Evolutionary conservation across 2,797 vertebrate species (phyloP).

Genomic region (Nasua narica): DNA sequence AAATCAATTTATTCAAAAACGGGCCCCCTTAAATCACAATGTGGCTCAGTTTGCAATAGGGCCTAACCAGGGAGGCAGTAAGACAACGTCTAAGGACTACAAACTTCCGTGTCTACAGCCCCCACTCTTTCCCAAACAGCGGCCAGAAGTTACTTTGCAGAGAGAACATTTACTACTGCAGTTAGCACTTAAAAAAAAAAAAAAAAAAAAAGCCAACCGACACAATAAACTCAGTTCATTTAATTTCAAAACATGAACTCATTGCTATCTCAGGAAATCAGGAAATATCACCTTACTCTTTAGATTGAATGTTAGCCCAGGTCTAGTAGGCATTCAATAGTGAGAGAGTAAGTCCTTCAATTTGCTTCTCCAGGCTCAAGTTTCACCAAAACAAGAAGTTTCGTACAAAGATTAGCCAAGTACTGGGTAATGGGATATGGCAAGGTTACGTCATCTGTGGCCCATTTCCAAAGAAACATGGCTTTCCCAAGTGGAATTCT

Average conservation of each 20-base stretch:
- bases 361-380: slow-evolving; percentile 66
- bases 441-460: slow-evolving; percentile 55
- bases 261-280: slow-evolving; percentile 75
- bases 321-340: slow-evolving; percentile 62
- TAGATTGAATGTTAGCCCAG: slow-evolving; percentile 70
- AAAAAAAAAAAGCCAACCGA: not conserved
- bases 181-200: not conserved
- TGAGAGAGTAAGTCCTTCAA: slow-evolving; percentile 70
- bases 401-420: slow-evolving; percentile 71
- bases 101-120: not conserved
- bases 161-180: slow-evolving; percentile 18
- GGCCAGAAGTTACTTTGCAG: slow-evolving; percentile 13
- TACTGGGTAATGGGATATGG: slow-evolving; percentile 66
- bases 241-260: slow-evolving; percentile 73
- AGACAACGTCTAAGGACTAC: not conserved
- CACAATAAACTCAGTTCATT: slow-evolving; percentile 61
- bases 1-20: not conserved
- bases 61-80: not conserved
- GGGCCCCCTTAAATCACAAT: not conserved
- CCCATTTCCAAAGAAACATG: slow-evolving; percentile 68
- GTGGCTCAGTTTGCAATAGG: not conserved
- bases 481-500: slow-evolving; percentile 59
- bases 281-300: slow-evolving; percentile 78
- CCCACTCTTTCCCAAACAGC: not conserved
- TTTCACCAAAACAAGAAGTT: slow-evolving; percentile 79